Percentiles rank a stretch among this genome's conserved stretches.
These are phyloP conservation scores for Eupithecia dodoneata DNA, from an alignment of 2,888 invertebrate species.

Conservation along the genomic window DNA sequence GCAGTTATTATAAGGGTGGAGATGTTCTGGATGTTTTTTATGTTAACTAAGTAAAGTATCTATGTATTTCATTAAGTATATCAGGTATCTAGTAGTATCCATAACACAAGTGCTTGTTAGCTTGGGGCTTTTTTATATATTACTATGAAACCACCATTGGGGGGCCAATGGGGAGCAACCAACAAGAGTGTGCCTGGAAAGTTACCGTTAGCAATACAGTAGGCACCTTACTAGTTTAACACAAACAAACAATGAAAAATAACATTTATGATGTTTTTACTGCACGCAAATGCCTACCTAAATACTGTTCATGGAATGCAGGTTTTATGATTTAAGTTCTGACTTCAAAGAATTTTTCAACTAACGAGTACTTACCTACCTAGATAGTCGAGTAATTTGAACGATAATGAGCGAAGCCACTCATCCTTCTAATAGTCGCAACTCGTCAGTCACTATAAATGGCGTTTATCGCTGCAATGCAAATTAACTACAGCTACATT, in stretches of 20 bases:
- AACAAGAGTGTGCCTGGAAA: background rate
- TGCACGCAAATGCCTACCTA: constrained; percentile 34
- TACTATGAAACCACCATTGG: too few relatives aligned
- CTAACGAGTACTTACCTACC: constrained; percentile 15
- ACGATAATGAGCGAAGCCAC: constrained; percentile 34
- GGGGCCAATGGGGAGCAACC: too few relatives aligned
- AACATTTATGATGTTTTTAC: constrained; percentile 36
- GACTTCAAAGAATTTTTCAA: constrained; percentile 29
- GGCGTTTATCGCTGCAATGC: constrained; percentile 33
- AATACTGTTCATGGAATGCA: constrained; percentile 38
- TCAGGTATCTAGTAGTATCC: too few relatives aligned
- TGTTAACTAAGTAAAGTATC: too few relatives aligned
- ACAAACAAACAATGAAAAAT: background rate
- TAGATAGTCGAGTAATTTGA: constrained; percentile 30
- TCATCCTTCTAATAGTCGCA: constrained; percentile 30
- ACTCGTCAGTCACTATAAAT: constrained; percentile 29
- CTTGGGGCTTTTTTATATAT: too few relatives aligned
- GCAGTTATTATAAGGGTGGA: too few relatives aligned
- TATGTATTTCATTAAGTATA: too few relatives aligned
- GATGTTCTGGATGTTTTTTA: too few relatives aligned
- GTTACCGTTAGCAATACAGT: background rate
- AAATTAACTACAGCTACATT: constrained; percentile 23
- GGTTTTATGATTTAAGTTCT: constrained; percentile 40
- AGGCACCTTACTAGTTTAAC: background rate
- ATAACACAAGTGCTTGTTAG: too few relatives aligned